phyloP scores from a whole-genome alignment of 2,888 invertebrate genomes.

The Octonoba sinensis region DNA sequence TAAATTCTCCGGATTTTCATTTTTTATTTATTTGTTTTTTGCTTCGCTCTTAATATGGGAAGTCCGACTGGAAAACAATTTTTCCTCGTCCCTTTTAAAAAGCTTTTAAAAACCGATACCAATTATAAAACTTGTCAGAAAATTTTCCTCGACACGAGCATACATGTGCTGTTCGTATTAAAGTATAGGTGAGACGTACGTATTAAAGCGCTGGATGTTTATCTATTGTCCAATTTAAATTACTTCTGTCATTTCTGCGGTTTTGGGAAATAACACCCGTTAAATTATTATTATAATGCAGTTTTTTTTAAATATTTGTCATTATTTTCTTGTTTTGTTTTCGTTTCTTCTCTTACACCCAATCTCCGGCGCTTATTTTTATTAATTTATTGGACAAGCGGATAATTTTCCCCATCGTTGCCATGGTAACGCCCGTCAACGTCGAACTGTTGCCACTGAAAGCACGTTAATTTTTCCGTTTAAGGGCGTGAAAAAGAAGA shows the following conservation, averaged over 20 bases:
- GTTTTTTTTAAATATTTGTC: constrained; percentile 22
- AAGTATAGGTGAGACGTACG: constrained; percentile 2
- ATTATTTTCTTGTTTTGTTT: constrained; percentile 44
- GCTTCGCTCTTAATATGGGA: constrained; percentile 14
- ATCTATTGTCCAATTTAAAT: constrained; percentile 64
- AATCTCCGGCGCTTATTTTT: constrained; percentile 42
- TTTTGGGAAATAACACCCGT: constrained; percentile 52
- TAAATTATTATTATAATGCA: constrained; percentile 39
- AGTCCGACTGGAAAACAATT: constrained; percentile 51
- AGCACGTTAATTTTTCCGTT: constrained; percentile 61
- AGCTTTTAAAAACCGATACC: constrained; percentile 62
- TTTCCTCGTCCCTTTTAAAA: constrained; percentile 23
- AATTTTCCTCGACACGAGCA: constrained; percentile 27
- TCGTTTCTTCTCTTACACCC: constrained; percentile 3
- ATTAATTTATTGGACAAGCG: constrained; percentile 46
- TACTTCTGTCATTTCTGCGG: constrained; percentile 62
- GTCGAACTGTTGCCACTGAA: constrained; percentile 37
- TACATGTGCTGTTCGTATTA: background rate
- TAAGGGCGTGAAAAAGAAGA: constrained; percentile 4
- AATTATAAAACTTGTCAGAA: constrained; percentile 63
- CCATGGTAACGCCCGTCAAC: constrained; percentile 45
- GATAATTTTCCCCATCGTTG: constrained; percentile 42
- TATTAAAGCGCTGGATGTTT: constrained; percentile 56
- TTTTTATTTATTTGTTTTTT: constrained; percentile 1
- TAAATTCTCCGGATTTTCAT: constrained; percentile 24